Percentiles rank a stretch among this genome's conserved stretches.
phyloP scores from a whole-genome alignment of 2,888 invertebrate species.

The Plebejus argus region DNA sequence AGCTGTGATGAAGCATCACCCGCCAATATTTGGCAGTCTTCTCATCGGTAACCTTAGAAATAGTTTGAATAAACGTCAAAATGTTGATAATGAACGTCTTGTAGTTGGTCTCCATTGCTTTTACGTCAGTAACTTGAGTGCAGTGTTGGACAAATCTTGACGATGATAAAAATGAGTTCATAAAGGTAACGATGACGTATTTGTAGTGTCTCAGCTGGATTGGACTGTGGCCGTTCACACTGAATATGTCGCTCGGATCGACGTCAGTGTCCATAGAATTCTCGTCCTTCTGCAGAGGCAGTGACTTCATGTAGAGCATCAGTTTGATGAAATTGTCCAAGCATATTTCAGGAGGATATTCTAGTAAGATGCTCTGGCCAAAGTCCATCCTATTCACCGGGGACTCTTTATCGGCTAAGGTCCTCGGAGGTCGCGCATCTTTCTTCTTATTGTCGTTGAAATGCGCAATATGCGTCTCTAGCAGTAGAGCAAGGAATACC shows the following conservation, averaged over 20 bases:
- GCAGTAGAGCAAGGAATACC: constrained; percentile 85
- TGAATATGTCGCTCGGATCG: constrained; percentile 79
- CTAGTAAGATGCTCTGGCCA: constrained; percentile 83
- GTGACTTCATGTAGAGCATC: constrained; percentile 82
- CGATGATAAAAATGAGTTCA: constrained; percentile 85
- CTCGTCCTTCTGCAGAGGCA: constrained; percentile 84
- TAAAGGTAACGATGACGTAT: constrained; percentile 88
- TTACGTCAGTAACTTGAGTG: constrained; percentile 72
- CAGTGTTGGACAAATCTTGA: constrained; percentile 85
- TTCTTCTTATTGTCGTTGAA: constrained; percentile 73
- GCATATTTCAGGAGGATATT: constrained; percentile 83
- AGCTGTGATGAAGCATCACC: constrained; percentile 88
- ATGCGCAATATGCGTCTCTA: constrained; percentile 86
- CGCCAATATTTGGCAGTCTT: constrained; percentile 90
- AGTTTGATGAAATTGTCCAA: constrained; percentile 85
- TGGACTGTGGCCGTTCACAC: constrained; percentile 83
- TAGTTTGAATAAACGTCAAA: constrained; percentile 84
- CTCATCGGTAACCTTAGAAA: constrained; percentile 83
- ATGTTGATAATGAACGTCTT: constrained; percentile 86
- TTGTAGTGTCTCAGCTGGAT: constrained; percentile 92
- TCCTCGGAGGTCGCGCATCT: constrained; percentile 55
- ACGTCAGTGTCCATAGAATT: constrained; percentile 66
- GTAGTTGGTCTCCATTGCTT: constrained; percentile 82
- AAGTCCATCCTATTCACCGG: constrained; percentile 83
- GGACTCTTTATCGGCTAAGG: constrained; percentile 67